phyloP scores from a whole-genome alignment of 1,140 invertebrate genomes.

The Trichonephila clavipes region DNA sequence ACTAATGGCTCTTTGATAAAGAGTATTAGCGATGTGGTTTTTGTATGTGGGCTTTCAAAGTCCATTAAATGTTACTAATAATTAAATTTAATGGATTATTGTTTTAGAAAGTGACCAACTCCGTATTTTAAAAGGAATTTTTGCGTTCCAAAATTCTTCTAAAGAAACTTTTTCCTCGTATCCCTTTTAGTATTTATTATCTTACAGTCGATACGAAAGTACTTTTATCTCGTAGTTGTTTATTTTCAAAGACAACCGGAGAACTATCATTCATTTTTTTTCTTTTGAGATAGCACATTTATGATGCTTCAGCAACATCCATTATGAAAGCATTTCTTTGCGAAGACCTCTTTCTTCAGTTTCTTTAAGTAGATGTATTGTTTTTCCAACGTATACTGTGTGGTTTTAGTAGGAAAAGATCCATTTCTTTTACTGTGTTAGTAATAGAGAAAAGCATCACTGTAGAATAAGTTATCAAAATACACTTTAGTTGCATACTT shows the following conservation, averaged over 20 bases:
- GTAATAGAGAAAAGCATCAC: slow-evolving; percentile 60
- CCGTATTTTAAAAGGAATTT: slow-evolving; percentile 53
- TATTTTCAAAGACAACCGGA: slow-evolving; percentile 65
- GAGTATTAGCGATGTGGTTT: slow-evolving; percentile 29
- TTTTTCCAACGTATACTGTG: slow-evolving; percentile 45
- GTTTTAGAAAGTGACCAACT: slow-evolving; percentile 56
- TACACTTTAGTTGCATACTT: slow-evolving; percentile 38
- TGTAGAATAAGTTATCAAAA: slow-evolving; percentile 32
- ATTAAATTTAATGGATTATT: slow-evolving; percentile 55
- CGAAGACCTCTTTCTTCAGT: slow-evolving; percentile 51
- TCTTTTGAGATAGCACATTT: slow-evolving; percentile 49
- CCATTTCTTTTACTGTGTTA: slow-evolving; percentile 57
- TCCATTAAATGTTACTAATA: slow-evolving; percentile 68
- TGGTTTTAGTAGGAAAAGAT: slow-evolving; percentile 12
- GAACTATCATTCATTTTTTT: slow-evolving; percentile 59
- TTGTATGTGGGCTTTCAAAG: slow-evolving; percentile 1
- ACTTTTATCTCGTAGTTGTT: slow-evolving; percentile 59
- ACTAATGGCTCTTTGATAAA: slow-evolving; percentile 54
- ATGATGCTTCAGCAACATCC: slow-evolving; percentile 68
- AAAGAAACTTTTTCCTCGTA: not conserved
- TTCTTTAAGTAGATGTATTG: slow-evolving; percentile 71
- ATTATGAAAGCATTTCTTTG: slow-evolving; percentile 67
- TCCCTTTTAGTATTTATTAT: slow-evolving; percentile 62
- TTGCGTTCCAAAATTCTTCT: slow-evolving; percentile 30
- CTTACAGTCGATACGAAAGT: slow-evolving; percentile 25